Percentiles rank a stretch among this genome's conserved stretches.
phyloP scores from a whole-genome alignment of 2,888 invertebrate genomes.

The Acheta domesticus region DNA sequence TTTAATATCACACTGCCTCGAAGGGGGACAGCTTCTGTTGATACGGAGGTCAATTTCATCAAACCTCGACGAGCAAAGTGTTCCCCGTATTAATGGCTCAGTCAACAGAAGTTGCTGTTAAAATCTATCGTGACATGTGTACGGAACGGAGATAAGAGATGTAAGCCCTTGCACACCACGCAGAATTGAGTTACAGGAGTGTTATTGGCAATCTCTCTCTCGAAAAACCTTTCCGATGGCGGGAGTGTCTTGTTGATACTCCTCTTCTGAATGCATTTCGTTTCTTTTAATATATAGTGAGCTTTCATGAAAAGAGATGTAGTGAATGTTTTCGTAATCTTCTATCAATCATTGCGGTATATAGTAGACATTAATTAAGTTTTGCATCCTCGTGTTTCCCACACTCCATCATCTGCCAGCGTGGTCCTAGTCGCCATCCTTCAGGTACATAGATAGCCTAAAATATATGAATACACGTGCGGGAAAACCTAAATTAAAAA shows the following conservation, averaged over 20 bases:
- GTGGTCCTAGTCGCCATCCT: too few species aligned
- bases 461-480: too few species aligned
- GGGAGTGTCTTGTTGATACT: background rate
- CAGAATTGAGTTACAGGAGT: background rate
- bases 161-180: background rate
- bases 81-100: constrained; percentile 9
- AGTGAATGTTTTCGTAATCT: background rate
- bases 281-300: background rate
- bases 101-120: background rate
- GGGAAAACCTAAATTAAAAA: too few species aligned
- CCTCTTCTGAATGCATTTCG: background rate
- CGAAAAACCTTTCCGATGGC: background rate
- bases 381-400: background rate
- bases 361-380: background rate
- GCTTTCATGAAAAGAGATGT: background rate
- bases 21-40: background rate
- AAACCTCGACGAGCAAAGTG: background rate
- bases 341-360: background rate
- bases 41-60: constrained; percentile 18
- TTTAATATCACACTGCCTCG: background rate
- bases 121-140: constrained; percentile 10
- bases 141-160: constrained; percentile 1
- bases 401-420: too few species aligned
- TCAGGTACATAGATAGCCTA: too few species aligned
- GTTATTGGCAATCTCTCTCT: constrained; percentile 10